phyloP scores from a whole-genome alignment of 1,140 invertebrate species.

The Drosophila busckii region DNA sequence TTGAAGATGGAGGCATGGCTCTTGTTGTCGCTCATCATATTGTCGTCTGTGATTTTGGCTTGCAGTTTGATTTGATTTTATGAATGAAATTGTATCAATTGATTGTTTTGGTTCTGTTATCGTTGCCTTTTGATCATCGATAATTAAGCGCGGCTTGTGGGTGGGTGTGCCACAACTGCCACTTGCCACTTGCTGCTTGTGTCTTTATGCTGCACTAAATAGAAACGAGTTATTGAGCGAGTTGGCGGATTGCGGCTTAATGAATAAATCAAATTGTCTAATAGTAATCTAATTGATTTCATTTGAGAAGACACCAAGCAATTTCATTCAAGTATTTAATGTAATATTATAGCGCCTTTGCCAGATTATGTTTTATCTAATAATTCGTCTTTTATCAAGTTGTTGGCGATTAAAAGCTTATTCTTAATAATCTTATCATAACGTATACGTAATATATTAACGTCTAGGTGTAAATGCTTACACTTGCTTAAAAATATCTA shows the following conservation, averaged over 20 bases:
- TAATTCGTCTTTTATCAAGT: too few relatives aligned
- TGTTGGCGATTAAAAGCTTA: too few relatives aligned
- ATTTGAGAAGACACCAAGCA: slow-evolving; percentile 28
- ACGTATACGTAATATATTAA: too few relatives aligned
- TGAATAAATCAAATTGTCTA: slow-evolving; percentile 65
- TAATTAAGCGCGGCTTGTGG: slow-evolving; percentile 72
- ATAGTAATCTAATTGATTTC: slow-evolving; percentile 54
- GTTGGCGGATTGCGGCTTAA: slow-evolving; percentile 37
- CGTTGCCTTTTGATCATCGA: slow-evolving; percentile 68
- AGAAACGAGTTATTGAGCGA: slow-evolving; percentile 58
- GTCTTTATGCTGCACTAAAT: slow-evolving; percentile 38
- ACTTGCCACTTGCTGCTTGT: neutral
- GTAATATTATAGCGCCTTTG: neutral
- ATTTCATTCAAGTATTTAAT: slow-evolving; percentile 29
- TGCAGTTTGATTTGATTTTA: slow-evolving; percentile 73
- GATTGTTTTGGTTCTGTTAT: slow-evolving; percentile 73
- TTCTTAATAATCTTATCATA: too few relatives aligned
- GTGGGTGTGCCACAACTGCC: slow-evolving; percentile 36
- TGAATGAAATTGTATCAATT: slow-evolving; percentile 76
- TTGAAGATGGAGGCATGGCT: slow-evolving; percentile 13
- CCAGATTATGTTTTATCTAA: neutral
- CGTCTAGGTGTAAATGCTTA: too few relatives aligned
- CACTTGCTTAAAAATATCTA: too few relatives aligned
- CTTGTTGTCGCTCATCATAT: slow-evolving; percentile 30
- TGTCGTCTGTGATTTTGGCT: slow-evolving; percentile 53